Percentiles rank a stretch among this genome's conserved stretches.
phyloP scores from a whole-genome alignment of 37 sponge, comb jelly and placozoan genomes.

The Crambe crambe region DNA sequence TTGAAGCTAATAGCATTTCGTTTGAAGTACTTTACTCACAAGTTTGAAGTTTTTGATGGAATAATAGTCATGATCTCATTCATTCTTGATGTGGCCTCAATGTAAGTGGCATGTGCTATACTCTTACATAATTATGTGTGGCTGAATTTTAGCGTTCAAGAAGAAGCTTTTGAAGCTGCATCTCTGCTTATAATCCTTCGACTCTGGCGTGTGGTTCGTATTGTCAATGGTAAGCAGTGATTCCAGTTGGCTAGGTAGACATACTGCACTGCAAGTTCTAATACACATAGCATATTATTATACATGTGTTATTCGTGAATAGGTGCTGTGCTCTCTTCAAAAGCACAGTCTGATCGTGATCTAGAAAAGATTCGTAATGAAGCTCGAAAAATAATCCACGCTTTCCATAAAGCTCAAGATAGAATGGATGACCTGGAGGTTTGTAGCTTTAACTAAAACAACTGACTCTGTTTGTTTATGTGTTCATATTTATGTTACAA shows the following conservation, averaged over 20 bases:
- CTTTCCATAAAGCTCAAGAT: slow-evolving; percentile 63
- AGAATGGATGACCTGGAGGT: slow-evolving; percentile 41
- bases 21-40: slow-evolving; percentile 86
- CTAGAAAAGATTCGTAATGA: slow-evolving; percentile 44
- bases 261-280: neutral
- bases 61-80: slow-evolving; percentile 85
- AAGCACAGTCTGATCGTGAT: slow-evolving; percentile 42
- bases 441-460: too few species aligned
- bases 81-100: slow-evolving; percentile 78
- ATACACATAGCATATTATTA: neutral
- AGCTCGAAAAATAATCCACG: slow-evolving; percentile 53
- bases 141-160: slow-evolving; percentile 72
- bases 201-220: slow-evolving; percentile 91
- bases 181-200: slow-evolving; percentile 82
- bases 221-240: slow-evolving; percentile 89
- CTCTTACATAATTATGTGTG: too few species aligned
- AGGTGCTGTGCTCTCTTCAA: slow-evolving; percentile 69
- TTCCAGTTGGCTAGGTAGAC: neutral
- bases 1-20: slow-evolving; percentile 80
- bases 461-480: too few species aligned
- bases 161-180: slow-evolving; percentile 75
- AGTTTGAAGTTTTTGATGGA: slow-evolving; percentile 93
- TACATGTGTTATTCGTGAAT: neutral
- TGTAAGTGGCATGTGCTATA: too few species aligned
- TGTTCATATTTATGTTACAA: too few species aligned